phyloP scores from a whole-genome alignment of 2,888 invertebrate genomes.

The Morpho achilles region DNA sequence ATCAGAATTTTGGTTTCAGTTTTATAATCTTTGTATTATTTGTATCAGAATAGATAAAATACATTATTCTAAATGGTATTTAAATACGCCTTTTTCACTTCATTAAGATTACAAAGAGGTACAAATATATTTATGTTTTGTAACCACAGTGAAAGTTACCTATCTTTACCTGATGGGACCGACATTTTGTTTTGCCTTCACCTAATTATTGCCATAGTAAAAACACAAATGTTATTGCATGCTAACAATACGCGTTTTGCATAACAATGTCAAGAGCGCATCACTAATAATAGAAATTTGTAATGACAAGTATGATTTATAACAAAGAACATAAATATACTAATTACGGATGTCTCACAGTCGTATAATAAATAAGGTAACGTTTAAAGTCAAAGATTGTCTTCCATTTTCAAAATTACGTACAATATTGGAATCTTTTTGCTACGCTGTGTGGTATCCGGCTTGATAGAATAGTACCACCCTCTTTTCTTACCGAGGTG shows the following conservation, averaged over 20 bases:
- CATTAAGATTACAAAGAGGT: no score
- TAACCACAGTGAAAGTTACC: neutral
- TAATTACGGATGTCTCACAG: conserved; percentile 3
- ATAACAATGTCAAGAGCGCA: conserved; percentile 16
- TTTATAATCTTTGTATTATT: no score
- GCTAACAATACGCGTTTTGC: conserved; percentile 17
- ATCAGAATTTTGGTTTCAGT: no score
- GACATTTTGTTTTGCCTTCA: conserved; percentile 7
- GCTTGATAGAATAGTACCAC: no score
- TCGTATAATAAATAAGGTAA: neutral
- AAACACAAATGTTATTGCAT: conserved; percentile 2
- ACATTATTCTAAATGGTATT: no score
- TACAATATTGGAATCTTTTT: no score
- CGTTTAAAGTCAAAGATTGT: no score
- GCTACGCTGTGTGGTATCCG: no score
- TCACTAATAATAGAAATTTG: conserved; percentile 1
- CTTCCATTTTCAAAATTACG: no score
- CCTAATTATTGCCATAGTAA: conserved; percentile 12
- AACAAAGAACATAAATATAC: conserved; percentile 12
- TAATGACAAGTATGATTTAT: conserved; percentile 16
- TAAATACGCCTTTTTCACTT: no score
- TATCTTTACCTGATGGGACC: conserved; percentile 7
- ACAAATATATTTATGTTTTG: neutral
- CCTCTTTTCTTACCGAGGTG: no score
- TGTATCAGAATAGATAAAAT: no score